These are phyloP conservation scores for Anthonomus grandis DNA, from an alignment of 1,140 invertebrate genomes.

Conservation along the genomic window DNA sequence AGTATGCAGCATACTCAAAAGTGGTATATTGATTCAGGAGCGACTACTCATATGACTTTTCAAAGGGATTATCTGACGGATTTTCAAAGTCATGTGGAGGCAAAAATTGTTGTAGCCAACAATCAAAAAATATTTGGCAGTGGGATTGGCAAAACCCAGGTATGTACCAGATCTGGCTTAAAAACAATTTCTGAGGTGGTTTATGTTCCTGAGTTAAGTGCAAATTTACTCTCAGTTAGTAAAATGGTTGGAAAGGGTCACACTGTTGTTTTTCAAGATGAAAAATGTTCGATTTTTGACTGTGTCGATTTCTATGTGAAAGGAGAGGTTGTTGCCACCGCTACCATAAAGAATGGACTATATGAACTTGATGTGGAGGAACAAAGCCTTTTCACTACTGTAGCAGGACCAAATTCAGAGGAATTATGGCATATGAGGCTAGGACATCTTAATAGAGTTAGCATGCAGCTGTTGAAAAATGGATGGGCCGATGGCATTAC, in stretches of 20 bases:
- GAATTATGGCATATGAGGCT: conserved; percentile 27
- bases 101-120: conserved; percentile 18
- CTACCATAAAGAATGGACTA: conserved; percentile 14
- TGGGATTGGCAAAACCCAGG: conserved; percentile 11
- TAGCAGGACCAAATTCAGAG: not conserved
- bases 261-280: conserved; percentile 15
- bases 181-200: conserved; percentile 15
- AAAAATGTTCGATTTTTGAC: conserved; percentile 16
- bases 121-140: conserved; percentile 9
- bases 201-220: conserved; percentile 23
- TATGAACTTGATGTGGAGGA: conserved; percentile 17
- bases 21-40: conserved; percentile 34
- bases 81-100: too few relatives aligned
- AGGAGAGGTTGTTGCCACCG: conserved; percentile 18
- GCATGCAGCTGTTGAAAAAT: conserved; percentile 24
- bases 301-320: conserved; percentile 15
- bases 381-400: conserved; percentile 2
- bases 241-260: conserved; percentile 22
- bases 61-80: too few relatives aligned
- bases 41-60: too few relatives aligned
- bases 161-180: conserved; percentile 11
- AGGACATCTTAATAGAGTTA: conserved; percentile 24
- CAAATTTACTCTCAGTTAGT: conserved; percentile 28
- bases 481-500: conserved; percentile 16
- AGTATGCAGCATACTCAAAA: too few relatives aligned